Base-by-base conservation (phyloP, 1,140 invertebrate genomes). In the Uloborus diversus region DNA sequence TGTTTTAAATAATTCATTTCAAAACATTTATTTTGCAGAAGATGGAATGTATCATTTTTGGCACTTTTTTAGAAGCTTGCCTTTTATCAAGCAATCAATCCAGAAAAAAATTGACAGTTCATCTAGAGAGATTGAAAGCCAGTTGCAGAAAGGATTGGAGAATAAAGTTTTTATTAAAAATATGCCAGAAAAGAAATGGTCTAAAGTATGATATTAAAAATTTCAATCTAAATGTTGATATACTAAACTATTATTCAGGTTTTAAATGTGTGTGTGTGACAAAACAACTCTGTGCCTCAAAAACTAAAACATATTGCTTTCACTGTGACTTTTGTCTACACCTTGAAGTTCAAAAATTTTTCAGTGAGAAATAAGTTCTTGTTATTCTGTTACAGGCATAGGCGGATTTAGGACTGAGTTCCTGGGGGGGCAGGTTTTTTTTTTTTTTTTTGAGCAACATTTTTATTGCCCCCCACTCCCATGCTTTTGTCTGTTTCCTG, bases 91-190 rank as follows among this genome's bases (percentile, higher is more conserved):
- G n/a, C 59, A 76, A 64, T n/a, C n/a, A 7, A 33, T 76, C 9
- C 42, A 33, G 7, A 65, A 76, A 25, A 65, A 56, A 42, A 35
- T 76, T 4, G 66, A 76, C 53, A 25, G 23, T 20, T 56, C 73
- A n/a, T 47, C 73, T 20, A 49, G 66, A 65, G 49, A 56, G 42
- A 59, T 76, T 65, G 73, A 64, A 56, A 65, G 37, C 28, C 27
- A 65, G 42, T 37, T 76, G 62, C 20, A 53, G 23, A 37, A 62
- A 56, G 73, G 73, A 28, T 28, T 76, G 30, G 73, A 76, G 35
- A 53, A 33, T 30, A 62, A 64, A 30, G n/a, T 53, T 4, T 76
- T 64, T 65, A 32, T 51, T 9, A 5, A 65, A 25, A 56, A 33
- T 5, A 3, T 76, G 1, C 73, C 73, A 17, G 37, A 65, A 65